Percentiles rank a stretch among this genome's conserved stretches.
Conservation (phyloP, 2,797 vertebrate species). For the Bradypodion pumilum region DNA sequence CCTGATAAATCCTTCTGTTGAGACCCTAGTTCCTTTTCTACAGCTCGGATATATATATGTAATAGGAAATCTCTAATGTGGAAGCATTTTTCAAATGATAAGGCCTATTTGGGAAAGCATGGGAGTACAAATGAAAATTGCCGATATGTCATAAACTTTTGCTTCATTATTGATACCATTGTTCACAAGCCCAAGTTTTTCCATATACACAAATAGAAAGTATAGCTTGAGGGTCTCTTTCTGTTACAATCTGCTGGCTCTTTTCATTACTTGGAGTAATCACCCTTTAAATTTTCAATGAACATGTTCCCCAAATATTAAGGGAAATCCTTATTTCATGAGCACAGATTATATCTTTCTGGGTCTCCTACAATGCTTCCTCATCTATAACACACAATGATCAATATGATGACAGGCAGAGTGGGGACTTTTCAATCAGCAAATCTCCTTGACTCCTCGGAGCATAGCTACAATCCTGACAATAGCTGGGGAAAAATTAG, state of each 20-base stretch:
- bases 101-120: slow-evolving; percentile 43
- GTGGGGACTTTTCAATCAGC: too few relatives aligned
- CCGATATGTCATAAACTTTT: not conserved
- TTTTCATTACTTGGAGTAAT: not conserved
- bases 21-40: not conserved
- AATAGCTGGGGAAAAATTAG: too few relatives aligned
- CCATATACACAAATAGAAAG: slow-evolving; percentile 2
- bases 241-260: not conserved
- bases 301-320: slow-evolving; percentile 34
- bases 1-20: slow-evolving; percentile 2
- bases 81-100: slow-evolving; percentile 47
- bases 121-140: slow-evolving; percentile 33
- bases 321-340: slow-evolving; percentile 12
- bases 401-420: not conserved
- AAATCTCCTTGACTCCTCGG: too few relatives aligned
- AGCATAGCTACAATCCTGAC: too few relatives aligned
- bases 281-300: not conserved
- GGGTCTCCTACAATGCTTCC: slow-evolving; percentile 19
- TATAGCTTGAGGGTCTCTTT: slow-evolving; percentile 17
- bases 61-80: slow-evolving; percentile 35
- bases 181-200: slow-evolving; percentile 12
- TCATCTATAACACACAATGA: slow-evolving; percentile 31
- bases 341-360: slow-evolving; percentile 32
- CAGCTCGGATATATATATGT: slow-evolving; percentile 31
- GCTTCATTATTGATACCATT: slow-evolving; percentile 34